Conservation (phyloP, 2,113 vertebrate species). For the Leiothrix lutea region DNA sequence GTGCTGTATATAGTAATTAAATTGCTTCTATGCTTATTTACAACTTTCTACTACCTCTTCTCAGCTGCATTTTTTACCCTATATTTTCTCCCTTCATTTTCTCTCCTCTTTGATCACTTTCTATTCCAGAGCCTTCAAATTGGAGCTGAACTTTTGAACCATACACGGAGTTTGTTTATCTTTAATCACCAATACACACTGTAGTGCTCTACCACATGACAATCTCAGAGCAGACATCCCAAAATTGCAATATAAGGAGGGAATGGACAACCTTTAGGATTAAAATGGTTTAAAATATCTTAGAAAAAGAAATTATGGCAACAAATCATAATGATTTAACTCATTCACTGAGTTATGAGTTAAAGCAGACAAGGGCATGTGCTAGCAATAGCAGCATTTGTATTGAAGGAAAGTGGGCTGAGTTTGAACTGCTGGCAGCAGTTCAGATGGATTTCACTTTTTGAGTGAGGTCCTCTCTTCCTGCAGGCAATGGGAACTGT, state of each 20-base stretch:
- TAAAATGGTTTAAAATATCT: background rate
- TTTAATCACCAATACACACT: background rate
- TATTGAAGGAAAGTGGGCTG: background rate
- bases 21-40: conserved; percentile 16
- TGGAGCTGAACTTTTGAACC: conserved; percentile 29
- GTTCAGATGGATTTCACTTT: background rate
- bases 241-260: background rate
- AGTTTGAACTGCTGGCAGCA: background rate
- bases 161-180: background rate
- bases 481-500: background rate
- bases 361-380: background rate
- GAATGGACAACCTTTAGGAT: background rate
- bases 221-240: background rate
- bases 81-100: background rate
- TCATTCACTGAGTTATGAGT: background rate
- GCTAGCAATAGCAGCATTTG: background rate
- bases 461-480: background rate
- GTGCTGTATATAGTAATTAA: conserved; percentile 40
- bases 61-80: conserved; percentile 12
- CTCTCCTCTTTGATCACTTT: background rate
- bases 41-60: background rate
- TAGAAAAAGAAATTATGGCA: background rate
- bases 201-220: background rate
- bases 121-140: background rate
- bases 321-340: background rate